Evolutionary conservation across 2,888 invertebrate genomes (phyloP), one percentile per base, ranked within the genome.

Genomic region (Tiliacea citrago): DNA sequence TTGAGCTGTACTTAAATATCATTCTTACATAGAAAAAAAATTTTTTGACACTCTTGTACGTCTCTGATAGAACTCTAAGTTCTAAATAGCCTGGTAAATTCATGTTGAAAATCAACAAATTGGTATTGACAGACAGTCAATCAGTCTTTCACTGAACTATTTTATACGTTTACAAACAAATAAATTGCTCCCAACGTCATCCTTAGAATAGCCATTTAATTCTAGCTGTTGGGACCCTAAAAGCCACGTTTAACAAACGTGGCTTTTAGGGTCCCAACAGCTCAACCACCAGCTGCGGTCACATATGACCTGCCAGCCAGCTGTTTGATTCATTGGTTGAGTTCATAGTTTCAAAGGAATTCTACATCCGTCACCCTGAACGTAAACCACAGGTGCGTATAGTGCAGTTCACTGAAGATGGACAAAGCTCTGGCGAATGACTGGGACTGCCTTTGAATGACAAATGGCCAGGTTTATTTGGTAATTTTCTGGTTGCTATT

Each of bases 331-430:
- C 47, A 73, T 49, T 68, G 63, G 45, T 60, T n/a, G 24, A 58
- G 35, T 75, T 62, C 47, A 68, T 60, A 75, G 39, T 51, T 66
- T 68, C 68, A 74, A 79, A 79, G 81, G 65, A 18, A 49, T 24
- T 24, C n/a, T 9, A 62, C 39, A 45, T 45, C 21, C 13, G 45
- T 2, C 13, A 16, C n/a, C 6, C 7, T 8, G 51, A 16, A 73
- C 13, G 7, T 39, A 29, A 61, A 62, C 49, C 49, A 53, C 53
- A 39, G 51, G n/a, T 66, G 21, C 21, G 2, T 39, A 35, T 18
- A 45, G 35, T 66, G 45, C 57, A 55, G 68, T 63, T 4, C 21
- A 58, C 35, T 35, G n/a, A 45, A 35, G 57, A 45, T 53, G 18
- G 47, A 16, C 29, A 18, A 42, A 51, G n/a, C n/a, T 53, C 29